These are phyloP conservation scores for Myodes glareolus DNA, from an alignment of 2,113 vertebrate species.

Conservation along the genomic window DNA sequence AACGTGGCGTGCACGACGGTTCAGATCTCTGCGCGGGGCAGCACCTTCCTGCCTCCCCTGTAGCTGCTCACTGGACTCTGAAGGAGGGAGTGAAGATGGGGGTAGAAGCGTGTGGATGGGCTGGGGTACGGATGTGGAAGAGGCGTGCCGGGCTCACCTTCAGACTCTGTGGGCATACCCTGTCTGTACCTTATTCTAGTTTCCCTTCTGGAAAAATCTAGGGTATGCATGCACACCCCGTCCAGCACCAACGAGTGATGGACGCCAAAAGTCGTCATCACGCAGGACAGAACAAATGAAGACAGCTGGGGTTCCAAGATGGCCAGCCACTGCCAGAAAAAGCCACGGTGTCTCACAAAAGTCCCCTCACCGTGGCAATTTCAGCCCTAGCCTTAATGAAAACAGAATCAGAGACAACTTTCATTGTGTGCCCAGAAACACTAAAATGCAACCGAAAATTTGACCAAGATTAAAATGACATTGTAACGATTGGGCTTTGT, in stretches of 20 bases:
- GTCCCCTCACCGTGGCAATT: neutral
- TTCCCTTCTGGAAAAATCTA: neutral
- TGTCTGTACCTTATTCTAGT: neutral
- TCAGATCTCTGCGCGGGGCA: neutral
- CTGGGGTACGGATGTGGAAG: neutral
- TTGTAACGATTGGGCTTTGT: no score
- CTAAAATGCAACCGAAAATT: neutral
- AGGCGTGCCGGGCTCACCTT: neutral
- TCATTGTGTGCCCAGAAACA: neutral
- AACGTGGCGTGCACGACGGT: rapidly evolving
- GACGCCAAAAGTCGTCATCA: neutral
- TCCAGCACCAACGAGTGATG: no score
- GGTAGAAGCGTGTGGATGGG: neutral
- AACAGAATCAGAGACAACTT: neutral
- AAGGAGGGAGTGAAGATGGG: neutral
- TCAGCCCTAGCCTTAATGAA: neutral
- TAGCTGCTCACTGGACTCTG: neutral
- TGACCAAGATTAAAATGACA: neutral
- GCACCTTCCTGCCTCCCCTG: neutral
- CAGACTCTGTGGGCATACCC: neutral
- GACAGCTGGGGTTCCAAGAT: neutral
- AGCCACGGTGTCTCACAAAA: neutral
- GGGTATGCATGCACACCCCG: neutral
- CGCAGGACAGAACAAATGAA: neutral
- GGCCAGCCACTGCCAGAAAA: neutral